These are phyloP conservation scores for Colletes gigas DNA, from an alignment of 1,140 invertebrate species.

Conservation along the genomic window DNA sequence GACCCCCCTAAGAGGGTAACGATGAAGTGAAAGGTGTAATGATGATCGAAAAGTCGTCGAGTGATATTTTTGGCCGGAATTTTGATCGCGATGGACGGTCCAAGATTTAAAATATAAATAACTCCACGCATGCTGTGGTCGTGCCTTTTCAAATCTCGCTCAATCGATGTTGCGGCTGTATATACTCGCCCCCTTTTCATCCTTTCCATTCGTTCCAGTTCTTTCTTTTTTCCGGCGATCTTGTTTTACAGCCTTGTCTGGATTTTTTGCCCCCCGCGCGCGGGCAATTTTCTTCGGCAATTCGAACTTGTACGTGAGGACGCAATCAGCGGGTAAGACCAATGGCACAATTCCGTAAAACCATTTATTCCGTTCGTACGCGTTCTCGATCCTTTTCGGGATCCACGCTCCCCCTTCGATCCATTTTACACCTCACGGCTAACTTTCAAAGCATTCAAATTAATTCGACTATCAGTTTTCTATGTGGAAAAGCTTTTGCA, in stretches of 20 bases:
- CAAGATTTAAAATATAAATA: slow-evolving; percentile 12
- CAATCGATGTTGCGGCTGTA: slow-evolving; percentile 24
- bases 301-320: slow-evolving; percentile 40
- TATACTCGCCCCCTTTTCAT: slow-evolving; percentile 31
- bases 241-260: slow-evolving; percentile 39
- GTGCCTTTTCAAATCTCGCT: slow-evolving; percentile 43
- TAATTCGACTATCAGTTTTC: no score
- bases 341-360: slow-evolving; percentile 27
- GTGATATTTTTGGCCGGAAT: no score
- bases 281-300: slow-evolving; percentile 42
- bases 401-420: no score
- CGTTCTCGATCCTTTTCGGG: not conserved
- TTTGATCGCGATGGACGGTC: slow-evolving; percentile 2
- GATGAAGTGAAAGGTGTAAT: no score
- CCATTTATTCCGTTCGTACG: not conserved
- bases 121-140: slow-evolving; percentile 37
- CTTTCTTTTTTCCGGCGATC: slow-evolving; percentile 12
- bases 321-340: slow-evolving; percentile 41
- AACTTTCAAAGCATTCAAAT: no score
- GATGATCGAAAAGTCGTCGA: no score
- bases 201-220: slow-evolving; percentile 26
- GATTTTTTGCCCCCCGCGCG: slow-evolving; percentile 37
- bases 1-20: no score
- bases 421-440: no score
- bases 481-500: no score